These are phyloP conservation scores for Serranus cabrilla DNA, from an alignment of 2,797 vertebrate species.

Conservation along the genomic window DNA sequence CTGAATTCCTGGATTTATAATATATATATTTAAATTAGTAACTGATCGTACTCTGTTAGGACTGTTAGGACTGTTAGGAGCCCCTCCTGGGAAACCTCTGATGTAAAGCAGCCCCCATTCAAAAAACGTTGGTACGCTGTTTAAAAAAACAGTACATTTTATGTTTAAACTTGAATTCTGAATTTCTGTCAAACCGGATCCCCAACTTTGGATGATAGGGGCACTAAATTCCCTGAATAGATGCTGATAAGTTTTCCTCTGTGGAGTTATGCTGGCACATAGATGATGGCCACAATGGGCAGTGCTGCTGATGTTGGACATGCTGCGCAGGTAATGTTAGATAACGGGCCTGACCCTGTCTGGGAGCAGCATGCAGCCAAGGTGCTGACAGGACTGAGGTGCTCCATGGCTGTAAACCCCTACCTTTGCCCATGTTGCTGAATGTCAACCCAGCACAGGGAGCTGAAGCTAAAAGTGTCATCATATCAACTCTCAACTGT, in stretches of 20 bases:
- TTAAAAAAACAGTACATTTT: no score
- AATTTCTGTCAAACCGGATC: no score
- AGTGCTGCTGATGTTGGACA: slow-evolving; percentile 28
- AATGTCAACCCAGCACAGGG: slow-evolving; percentile 59
- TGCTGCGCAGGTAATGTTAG: slow-evolving; percentile 35
- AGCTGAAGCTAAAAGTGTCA: slow-evolving; percentile 49
- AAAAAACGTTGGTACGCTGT: no score
- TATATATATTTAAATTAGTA: no score
- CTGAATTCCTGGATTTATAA: no score
- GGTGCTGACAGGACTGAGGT: slow-evolving; percentile 59
- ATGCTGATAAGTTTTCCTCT: not conserved
- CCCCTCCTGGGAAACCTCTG: no score
- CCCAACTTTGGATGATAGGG: no score
- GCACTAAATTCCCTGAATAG: not conserved
- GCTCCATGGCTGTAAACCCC: slow-evolving; percentile 29
- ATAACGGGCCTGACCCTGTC: slow-evolving; percentile 28
- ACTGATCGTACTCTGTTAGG: no score
- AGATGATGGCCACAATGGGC: slow-evolving; percentile 10
- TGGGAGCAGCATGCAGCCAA: slow-evolving; percentile 38
- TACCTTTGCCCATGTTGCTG: slow-evolving; percentile 34
- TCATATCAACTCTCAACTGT: slow-evolving; percentile 53
- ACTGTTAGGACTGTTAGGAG: no score
- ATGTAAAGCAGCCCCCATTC: no score
- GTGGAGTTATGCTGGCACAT: not conserved
- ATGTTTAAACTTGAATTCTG: no score